A percentile compares a stretch with the other conserved stretches of the same genome.
Conservation (phyloP, 1,140 invertebrate species). For the Drosophila tsacasi region DNA sequence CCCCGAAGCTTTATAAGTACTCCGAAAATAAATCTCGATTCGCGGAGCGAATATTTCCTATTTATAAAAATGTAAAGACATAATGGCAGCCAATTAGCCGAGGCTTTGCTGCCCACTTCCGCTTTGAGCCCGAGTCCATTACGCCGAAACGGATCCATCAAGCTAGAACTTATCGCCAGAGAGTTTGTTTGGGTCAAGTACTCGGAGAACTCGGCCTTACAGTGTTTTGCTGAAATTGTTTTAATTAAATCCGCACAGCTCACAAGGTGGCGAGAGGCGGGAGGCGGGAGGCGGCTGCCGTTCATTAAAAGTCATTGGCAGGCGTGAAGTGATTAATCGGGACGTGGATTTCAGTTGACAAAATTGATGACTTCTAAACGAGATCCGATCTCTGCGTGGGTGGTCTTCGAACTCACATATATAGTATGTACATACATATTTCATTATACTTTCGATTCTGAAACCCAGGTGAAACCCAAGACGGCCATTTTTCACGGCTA, state of each 20-base stretch:
- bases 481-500: constrained; percentile 17
- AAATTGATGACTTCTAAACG: constrained; percentile 45
- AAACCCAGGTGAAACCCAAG: constrained; percentile 3
- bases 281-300: constrained; percentile 1
- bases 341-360: constrained; percentile 46
- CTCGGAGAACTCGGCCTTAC: constrained; percentile 26
- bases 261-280: constrained; percentile 5
- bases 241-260: constrained; percentile 65
- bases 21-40: constrained; percentile 40
- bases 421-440: not conserved
- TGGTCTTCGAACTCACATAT: constrained; percentile 13
- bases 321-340: constrained; percentile 62
- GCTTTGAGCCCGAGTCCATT: constrained; percentile 30
- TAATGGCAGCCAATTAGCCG: constrained; percentile 51
- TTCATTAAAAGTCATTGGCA: constrained; percentile 64
- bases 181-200: constrained; percentile 68
- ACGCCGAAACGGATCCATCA: constrained; percentile 38
- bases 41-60: constrained; percentile 33
- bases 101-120: constrained; percentile 40
- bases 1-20: constrained; percentile 11
- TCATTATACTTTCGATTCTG: constrained; percentile 42
- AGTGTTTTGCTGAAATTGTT: constrained; percentile 50
- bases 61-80: constrained; percentile 57
- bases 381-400: constrained; percentile 19
- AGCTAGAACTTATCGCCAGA: constrained; percentile 40